A percentile compares a stretch with the other conserved stretches of the same genome.
These are phyloP conservation scores for Glossosoma conforme DNA, from an alignment of 1,140 invertebrate genomes.

Conservation along the genomic window DNA sequence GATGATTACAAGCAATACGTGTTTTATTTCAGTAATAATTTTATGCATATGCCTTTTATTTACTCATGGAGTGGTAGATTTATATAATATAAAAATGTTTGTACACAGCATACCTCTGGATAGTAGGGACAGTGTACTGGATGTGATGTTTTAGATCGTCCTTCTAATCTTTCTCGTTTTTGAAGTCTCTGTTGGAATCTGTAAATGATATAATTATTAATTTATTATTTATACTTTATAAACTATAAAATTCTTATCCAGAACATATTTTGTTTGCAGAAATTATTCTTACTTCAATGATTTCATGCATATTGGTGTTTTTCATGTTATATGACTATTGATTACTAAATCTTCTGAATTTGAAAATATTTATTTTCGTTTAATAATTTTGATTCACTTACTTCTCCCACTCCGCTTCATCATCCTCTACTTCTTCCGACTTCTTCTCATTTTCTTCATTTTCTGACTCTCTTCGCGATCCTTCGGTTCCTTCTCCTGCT, in stretches of 20 bases:
- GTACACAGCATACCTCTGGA: conserved; percentile 70
- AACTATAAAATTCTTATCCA: too few relatives aligned
- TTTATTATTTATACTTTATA: too few relatives aligned
- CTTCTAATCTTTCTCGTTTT: conserved; percentile 86
- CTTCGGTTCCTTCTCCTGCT: conserved; percentile 35
- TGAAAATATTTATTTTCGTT: background rate
- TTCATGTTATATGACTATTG: background rate
- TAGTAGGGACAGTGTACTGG: conserved; percentile 94
- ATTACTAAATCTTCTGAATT: background rate
- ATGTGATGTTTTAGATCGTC: conserved; percentile 91
- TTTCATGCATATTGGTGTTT: too few relatives aligned
- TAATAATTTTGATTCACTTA: conserved; percentile 23
- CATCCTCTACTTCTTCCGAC: conserved; percentile 60
- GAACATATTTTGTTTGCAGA: too few relatives aligned
- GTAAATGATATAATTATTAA: conserved; percentile 9
- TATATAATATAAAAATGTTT: too few relatives aligned
- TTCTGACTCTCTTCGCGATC: conserved; percentile 35
- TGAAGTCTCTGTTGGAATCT: conserved; percentile 68
- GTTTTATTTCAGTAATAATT: too few relatives aligned
- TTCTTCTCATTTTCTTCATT: conserved; percentile 43
- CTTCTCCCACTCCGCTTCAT: conserved; percentile 71
- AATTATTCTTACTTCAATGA: too few relatives aligned
- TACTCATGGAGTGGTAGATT: too few relatives aligned
- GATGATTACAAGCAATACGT: too few relatives aligned
- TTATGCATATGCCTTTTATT: too few relatives aligned